Evolutionary conservation across 2,888 invertebrate species (phyloP).

Genomic region (Apamea anceps): DNA sequence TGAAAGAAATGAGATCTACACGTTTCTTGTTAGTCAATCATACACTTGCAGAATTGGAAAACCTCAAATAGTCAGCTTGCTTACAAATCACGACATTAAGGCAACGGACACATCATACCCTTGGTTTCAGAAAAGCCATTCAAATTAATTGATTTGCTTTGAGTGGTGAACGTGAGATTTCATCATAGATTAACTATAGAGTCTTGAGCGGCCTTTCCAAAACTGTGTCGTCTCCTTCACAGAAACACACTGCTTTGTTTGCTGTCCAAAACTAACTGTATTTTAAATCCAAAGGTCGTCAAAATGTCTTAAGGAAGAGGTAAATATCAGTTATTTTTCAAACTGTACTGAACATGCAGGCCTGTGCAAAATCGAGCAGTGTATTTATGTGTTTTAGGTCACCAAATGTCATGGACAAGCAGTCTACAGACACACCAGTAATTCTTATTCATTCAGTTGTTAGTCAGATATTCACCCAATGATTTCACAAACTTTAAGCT

Average conservation of each 20-base stretch:
- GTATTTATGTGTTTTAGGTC: conserved; percentile 20
- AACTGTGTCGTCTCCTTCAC: conserved; percentile 16
- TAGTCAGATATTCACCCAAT: not conserved
- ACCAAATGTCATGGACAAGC: conserved; percentile 22
- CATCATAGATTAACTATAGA: not conserved
- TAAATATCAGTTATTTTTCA: conserved; percentile 17
- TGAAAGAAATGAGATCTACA: conserved; percentile 48
- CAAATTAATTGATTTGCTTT: not conserved
- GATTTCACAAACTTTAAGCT: conserved; percentile 33
- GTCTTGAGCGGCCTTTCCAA: conserved; percentile 4
- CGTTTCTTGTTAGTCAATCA: conserved; percentile 38
- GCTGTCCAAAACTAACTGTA: conserved; percentile 17
- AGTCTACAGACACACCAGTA: conserved; percentile 35
- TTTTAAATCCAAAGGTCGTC: conserved; percentile 46
- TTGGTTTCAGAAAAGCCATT: not conserved
- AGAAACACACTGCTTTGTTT: conserved; percentile 43
- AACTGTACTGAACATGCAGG: conserved; percentile 2
- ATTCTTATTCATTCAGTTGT: conserved; percentile 28
- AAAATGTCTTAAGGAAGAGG: conserved; percentile 51
- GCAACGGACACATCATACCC: conserved; percentile 7
- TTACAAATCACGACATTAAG: conserved; percentile 18
- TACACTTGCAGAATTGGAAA: conserved; percentile 20
- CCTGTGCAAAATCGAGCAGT: not conserved
- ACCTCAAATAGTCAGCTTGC: not conserved
- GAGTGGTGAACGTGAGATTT: not conserved